phyloP scores from a whole-genome alignment of 2,888 invertebrate species.

The Neoitamus cyanurus region DNA sequence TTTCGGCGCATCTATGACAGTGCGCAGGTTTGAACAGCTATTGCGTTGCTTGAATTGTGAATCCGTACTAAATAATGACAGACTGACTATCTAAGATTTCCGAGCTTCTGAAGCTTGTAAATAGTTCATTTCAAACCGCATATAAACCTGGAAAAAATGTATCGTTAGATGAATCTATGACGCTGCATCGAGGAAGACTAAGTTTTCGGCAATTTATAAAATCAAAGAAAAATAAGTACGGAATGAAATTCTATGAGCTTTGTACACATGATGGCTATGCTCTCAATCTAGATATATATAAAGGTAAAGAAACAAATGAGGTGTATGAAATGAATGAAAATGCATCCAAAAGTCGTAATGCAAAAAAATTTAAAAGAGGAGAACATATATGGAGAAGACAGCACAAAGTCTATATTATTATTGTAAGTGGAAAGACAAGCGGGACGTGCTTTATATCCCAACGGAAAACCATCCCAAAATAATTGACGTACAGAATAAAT shows the following conservation, averaged over 20 bases:
- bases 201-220: slow-evolving; percentile 27
- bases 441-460: slow-evolving; percentile 7
- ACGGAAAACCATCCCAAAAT: slow-evolving; percentile 13
- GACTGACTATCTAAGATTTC: slow-evolving; percentile 36
- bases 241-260: slow-evolving; percentile 19
- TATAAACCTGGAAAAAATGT: slow-evolving; percentile 32
- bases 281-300: background rate
- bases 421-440: slow-evolving; percentile 26
- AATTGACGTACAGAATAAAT: slow-evolving; percentile 20
- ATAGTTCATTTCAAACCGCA: slow-evolving; percentile 41
- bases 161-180: slow-evolving; percentile 36
- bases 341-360: slow-evolving; percentile 11
- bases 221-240: slow-evolving; percentile 33
- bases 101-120: slow-evolving; percentile 14
- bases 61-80: slow-evolving; percentile 29
- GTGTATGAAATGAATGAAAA: no score
- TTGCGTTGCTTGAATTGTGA: slow-evolving; percentile 26
- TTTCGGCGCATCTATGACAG: slow-evolving; percentile 24
- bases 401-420: slow-evolving; percentile 14
- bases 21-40: slow-evolving; percentile 13
- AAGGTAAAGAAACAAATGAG: slow-evolving; percentile 12
- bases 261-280: background rate
- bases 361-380: slow-evolving; percentile 19
- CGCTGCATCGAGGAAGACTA: slow-evolving; percentile 32
- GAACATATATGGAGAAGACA: slow-evolving; percentile 29